A percentile compares a stretch with the other conserved stretches of the same genome.
These are phyloP conservation scores for Malacoraja senta DNA, from an alignment of 2,797 vertebrate genomes.

Conservation along the genomic window DNA sequence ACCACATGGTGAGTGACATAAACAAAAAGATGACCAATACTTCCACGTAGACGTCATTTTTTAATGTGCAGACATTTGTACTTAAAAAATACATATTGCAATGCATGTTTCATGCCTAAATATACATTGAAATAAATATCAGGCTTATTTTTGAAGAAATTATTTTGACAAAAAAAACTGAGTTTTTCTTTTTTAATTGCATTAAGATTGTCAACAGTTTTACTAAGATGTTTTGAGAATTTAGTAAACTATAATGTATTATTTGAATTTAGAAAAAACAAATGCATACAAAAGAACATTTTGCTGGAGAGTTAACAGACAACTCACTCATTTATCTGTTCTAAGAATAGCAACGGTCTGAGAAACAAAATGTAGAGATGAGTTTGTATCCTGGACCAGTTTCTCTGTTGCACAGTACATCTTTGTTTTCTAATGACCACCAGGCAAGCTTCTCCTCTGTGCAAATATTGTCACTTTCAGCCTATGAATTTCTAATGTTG, in stretches of 20 bases:
- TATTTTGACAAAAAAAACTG: too few relatives aligned
- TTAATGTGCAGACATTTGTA: neutral
- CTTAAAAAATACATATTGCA: too few relatives aligned
- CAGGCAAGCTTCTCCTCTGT: constrained; percentile 51
- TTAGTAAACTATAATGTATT: neutral
- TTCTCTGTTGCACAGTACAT: constrained; percentile 54
- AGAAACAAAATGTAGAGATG: constrained; percentile 42
- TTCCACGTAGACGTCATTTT: neutral
- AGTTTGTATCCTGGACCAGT: constrained; percentile 50
- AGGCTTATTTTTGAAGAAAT: neutral
- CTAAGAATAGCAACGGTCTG: neutral
- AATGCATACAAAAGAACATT: neutral
- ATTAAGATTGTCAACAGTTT: neutral
- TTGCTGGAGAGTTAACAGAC: neutral
- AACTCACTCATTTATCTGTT: neutral
- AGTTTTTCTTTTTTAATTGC: neutral
- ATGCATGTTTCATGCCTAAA: too few relatives aligned
- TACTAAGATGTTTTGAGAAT: neutral
- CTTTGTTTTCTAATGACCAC: constrained; percentile 57
- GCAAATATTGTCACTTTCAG: constrained; percentile 59
- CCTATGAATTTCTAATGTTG: constrained; percentile 54
- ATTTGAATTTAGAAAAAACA: neutral
- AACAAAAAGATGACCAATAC: neutral
- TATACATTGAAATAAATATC: neutral
- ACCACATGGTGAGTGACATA: neutral